Evolutionary conservation across 2,888 invertebrate genomes (phyloP).

Genomic region (Tromatobia lineatoria): DNA sequence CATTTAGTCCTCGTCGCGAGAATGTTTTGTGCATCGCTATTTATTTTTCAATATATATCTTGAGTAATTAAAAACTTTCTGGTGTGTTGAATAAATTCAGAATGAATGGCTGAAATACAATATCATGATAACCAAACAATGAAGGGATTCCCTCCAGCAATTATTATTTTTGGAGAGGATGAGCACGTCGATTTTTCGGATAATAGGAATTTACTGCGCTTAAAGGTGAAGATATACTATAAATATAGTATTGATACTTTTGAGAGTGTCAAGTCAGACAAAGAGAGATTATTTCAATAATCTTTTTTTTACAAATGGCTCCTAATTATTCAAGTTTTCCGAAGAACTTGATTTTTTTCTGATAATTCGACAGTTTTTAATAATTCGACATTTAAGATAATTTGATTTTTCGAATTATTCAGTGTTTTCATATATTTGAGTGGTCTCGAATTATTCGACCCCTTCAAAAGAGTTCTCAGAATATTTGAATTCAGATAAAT

Average conservation of each 20-base stretch:
- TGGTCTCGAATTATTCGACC: no score
- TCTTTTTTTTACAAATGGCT: no score
- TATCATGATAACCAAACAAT: constrained; percentile 11
- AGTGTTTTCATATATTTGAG: no score
- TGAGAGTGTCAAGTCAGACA: no score
- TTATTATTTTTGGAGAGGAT: not conserved
- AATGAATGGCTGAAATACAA: constrained; percentile 5
- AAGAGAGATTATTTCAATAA: no score
- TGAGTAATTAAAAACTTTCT: constrained; percentile 26
- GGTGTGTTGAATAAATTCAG: constrained; percentile 12
- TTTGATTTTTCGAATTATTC: constrained; percentile 18
- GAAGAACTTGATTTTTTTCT: no score
- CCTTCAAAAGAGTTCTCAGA: no score
- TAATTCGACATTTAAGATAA: no score
- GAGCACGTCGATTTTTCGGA: not conserved
- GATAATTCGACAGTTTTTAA: no score
- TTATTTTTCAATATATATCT: constrained; percentile 2
- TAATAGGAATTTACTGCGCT: not conserved
- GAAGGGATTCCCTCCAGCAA: not conserved
- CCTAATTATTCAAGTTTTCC: no score
- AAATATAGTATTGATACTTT: constrained; percentile 29
- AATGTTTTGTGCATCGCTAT: not conserved
- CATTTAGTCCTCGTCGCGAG: not conserved
- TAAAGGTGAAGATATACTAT: not conserved
- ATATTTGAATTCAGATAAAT: no score